Evolutionary conservation across 2,888 invertebrate species (phyloP).

Genomic region (Agrypnus murinus): DNA sequence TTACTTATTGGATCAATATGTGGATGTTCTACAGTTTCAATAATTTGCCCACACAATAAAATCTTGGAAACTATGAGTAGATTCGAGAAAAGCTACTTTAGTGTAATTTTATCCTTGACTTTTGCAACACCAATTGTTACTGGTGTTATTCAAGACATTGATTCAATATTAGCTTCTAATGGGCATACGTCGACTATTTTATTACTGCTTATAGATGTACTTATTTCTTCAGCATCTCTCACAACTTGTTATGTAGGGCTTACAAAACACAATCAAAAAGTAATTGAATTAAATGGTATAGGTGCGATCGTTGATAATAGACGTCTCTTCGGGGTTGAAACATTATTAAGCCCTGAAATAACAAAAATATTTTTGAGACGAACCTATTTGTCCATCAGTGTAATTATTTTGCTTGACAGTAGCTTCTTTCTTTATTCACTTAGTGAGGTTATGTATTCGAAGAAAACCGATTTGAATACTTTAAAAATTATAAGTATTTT

Average conservation of each 20-base stretch:
- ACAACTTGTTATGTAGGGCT: neutral
- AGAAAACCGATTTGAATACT: neutral
- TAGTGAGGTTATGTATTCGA: no score
- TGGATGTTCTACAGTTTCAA: neutral
- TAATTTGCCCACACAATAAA: neutral
- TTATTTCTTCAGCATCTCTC: neutral
- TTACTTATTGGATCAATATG: constrained; percentile 5
- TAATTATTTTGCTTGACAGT: neutral
- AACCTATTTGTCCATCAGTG: neutral
- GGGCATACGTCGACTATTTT: neutral
- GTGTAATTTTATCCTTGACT: neutral
- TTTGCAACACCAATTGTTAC: neutral
- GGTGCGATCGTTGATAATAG: neutral
- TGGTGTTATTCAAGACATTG: neutral
- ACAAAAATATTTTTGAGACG: neutral
- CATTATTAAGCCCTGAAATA: neutral
- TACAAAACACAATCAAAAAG: neutral
- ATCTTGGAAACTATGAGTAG: neutral
- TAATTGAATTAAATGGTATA: neutral
- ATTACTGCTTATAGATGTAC: neutral
- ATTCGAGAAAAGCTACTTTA: neutral
- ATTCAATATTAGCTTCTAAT: neutral
- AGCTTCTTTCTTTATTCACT: no score
- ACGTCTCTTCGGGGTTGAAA: neutral
- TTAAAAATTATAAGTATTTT: neutral